These are phyloP conservation scores for Austrolebias charrua DNA, from an alignment of 2,797 vertebrate genomes.

Conservation along the genomic window DNA sequence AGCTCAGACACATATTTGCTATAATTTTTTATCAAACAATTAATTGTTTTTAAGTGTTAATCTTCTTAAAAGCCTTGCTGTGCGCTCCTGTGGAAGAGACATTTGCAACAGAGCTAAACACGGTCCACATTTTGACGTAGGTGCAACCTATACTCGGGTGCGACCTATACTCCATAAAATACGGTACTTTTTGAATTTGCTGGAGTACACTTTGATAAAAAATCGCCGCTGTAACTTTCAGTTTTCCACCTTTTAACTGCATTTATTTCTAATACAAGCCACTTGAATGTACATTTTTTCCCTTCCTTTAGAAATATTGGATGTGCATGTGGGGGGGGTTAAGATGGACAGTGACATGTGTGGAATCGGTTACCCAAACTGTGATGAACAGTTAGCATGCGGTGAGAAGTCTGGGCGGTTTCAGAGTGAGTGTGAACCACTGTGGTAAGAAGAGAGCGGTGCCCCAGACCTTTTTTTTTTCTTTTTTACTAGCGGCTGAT, in stretches of 20 bases:
- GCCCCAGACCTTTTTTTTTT: conserved; percentile 59
- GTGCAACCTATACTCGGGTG: too few relatives aligned
- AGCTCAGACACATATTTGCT: too few relatives aligned
- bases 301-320: conserved; percentile 58
- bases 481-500: conserved; percentile 75
- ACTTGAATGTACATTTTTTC: conserved; percentile 58
- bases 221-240: conserved; percentile 23
- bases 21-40: too few relatives aligned
- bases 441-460: conserved; percentile 72
- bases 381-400: conserved; percentile 74
- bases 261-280: conserved; percentile 29
- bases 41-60: too few relatives aligned
- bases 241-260: not conserved
- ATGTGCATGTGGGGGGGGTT: conserved; percentile 59
- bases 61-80: too few relatives aligned
- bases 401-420: conserved; percentile 57
- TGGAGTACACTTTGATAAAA: conserved; percentile 6
- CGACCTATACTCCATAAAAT: too few relatives aligned
- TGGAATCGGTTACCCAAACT: conserved; percentile 76
- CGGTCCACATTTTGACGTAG: too few relatives aligned
- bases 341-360: conserved; percentile 82
- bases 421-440: conserved; percentile 65
- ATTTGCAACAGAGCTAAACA: too few relatives aligned
- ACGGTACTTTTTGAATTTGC: conserved; percentile 1
- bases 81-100: too few relatives aligned